A percentile compares a stretch with the other conserved stretches of the same genome.
Conservation (phyloP, 2,113 vertebrate species). For the Ciconia stormi region DNA sequence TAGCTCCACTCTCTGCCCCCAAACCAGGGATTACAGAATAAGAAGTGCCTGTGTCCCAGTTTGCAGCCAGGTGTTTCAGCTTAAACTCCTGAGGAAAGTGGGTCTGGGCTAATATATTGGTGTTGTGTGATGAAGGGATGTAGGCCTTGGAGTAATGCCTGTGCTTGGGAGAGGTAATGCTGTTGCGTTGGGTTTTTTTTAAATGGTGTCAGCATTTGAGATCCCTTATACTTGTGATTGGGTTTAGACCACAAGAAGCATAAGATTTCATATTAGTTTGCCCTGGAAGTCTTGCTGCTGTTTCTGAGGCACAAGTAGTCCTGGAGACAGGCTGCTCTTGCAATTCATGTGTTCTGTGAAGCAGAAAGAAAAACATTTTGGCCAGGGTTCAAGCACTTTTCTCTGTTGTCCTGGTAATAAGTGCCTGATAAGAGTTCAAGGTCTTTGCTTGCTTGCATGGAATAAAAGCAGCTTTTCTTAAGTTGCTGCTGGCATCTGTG, state of each 20-base stretch:
- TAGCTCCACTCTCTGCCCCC: not conserved
- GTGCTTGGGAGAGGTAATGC: not conserved
- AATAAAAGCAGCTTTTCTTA: slow-evolving; percentile 19
- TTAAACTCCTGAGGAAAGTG: not conserved
- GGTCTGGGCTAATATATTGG: not conserved
- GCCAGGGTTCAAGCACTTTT: slow-evolving; percentile 6
- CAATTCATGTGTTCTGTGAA: not conserved
- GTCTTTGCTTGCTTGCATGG: not conserved
- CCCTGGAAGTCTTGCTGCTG: not conserved
- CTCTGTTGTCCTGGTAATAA: slow-evolving; percentile 34
- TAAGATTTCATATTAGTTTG: not conserved
- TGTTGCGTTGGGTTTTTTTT: not conserved
- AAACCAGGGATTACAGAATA: not conserved
- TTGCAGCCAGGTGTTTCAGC: not conserved
- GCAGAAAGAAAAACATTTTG: slow-evolving; percentile 16
- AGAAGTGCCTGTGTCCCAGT: not conserved
- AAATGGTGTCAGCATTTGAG: not conserved
- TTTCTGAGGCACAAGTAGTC: not conserved
- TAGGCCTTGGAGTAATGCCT: not conserved
- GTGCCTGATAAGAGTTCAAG: slow-evolving; percentile 9
- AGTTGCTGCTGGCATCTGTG: not conserved
- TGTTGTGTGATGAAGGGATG: not conserved
- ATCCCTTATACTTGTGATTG: not conserved
- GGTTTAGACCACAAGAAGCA: not conserved
- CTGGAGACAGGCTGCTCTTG: not conserved